Evolutionary conservation across 2,888 invertebrate species (phyloP).

Genomic region (Sisyra terminalis): DNA sequence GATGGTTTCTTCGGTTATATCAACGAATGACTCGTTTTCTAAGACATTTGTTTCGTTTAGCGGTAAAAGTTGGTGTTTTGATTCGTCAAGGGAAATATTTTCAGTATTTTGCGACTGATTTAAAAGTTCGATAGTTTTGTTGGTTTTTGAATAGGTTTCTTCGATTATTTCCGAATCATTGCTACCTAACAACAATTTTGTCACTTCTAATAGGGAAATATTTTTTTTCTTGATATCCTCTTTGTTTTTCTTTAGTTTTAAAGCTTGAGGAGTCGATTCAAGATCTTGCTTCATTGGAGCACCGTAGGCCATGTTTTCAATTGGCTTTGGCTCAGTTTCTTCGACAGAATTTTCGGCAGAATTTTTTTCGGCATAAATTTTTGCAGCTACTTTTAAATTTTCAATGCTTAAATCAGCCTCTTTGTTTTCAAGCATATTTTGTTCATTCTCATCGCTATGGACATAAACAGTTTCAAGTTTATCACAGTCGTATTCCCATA

Average conservation of each 20-base stretch:
- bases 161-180: background rate
- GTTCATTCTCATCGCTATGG: constrained; percentile 3
- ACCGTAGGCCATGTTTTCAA: background rate
- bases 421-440: background rate
- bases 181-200: background rate
- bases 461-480: constrained; percentile 15
- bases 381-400: background rate
- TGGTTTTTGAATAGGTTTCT: background rate
- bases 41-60: background rate
- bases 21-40: background rate
- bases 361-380: background rate
- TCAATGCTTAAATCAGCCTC: background rate
- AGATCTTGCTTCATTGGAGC: constrained; percentile 4
- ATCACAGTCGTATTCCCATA: constrained; percentile 18
- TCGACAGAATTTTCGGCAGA: background rate
- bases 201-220: background rate
- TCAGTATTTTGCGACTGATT: background rate
- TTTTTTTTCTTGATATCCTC: background rate
- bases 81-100: background rate
- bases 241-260: background rate
- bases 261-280: background rate
- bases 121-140: background rate
- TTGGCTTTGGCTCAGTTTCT: background rate
- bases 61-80: background rate
- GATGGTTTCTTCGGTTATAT: background rate